Base-by-base conservation (phyloP, 2,888 invertebrate genomes). In the Hanleya hanleyi region DNA sequence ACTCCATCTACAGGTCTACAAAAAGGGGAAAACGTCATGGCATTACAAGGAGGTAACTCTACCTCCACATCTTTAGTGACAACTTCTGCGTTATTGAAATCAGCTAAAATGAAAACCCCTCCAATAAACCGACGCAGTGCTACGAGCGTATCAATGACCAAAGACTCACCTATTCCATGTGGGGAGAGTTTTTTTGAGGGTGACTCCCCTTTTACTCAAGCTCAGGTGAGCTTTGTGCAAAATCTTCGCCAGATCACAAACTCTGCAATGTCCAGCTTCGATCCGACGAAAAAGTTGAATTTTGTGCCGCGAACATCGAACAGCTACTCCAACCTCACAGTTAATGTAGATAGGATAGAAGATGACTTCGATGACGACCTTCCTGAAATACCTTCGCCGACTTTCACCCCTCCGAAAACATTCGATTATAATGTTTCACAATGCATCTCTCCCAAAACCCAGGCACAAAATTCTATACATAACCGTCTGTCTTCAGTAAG, bases 161-260 rank as follows among this genome's bases (percentile, higher is more conserved):
- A 50, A 41, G 80, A 77, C 4, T 84, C 85, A 0, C 83, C 84
- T 7, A 82, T 86, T 64, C 87, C 87, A 0, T 86, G 88, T 79
- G 88, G 88, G 6, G 87, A 89, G 26, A 88, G 88, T 71, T 89
- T 89, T 78, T 89, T 86, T 79, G 87, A 88, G 57, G 85, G 83
- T 22, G 83, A 84, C 75, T 77, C 80, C 9, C 72, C 80, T 35
- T 71, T 85, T 36, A 83, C 82, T 12, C 84, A 86, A 65, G 79
- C 83, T 22, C 84, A 84, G 74, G 79, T 57, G 4, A 26, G 26
- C 57, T 57, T 29, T 57, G 57, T 57, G 32, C 22, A 57, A 29
- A 57, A 57, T 26, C 26, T 57, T 22, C n/a, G n/a, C n/a, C 57
- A 57, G 2, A 12, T 32, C 12, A 1, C 57, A 29, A 57, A 22